Conservation (phyloP, 2,113 vertebrate species). For the Leptodactylus fuscus region DNA sequence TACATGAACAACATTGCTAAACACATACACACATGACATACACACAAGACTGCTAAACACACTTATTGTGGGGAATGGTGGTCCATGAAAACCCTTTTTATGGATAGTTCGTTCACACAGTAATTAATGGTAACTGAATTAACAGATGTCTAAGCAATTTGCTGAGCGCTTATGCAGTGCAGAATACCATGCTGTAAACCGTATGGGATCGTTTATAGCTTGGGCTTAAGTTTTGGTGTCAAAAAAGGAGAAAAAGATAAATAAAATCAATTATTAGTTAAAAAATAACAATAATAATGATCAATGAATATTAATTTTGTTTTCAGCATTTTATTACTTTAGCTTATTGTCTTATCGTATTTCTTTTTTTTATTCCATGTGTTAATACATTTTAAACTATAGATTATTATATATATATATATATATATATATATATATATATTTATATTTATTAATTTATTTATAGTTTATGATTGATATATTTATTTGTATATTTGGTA, state of each 20-base stretch:
- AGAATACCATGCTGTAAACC: neutral
- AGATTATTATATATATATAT: too few relatives aligned
- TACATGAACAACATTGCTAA: neutral
- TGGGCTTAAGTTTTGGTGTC: neutral
- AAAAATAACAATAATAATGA: neutral
- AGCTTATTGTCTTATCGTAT: neutral
- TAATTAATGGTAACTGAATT: neutral
- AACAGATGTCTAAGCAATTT: neutral
- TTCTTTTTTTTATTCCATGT: neutral
- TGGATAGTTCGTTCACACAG: neutral
- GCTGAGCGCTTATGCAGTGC: neutral
- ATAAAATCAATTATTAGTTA: too few relatives aligned
- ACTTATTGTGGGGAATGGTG: neutral
- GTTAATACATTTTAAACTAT: too few relatives aligned
- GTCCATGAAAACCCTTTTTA: neutral
- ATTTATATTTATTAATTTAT: too few relatives aligned
- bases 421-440: too few relatives aligned
- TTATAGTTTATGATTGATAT: too few relatives aligned
- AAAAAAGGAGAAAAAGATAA: neutral
- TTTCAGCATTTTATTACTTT: neutral
- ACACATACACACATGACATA: neutral
- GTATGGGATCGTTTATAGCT: neutral
- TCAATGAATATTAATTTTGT: neutral
- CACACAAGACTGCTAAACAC: neutral
- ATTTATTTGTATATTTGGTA: too few relatives aligned